phyloP scores from a whole-genome alignment of 2,888 invertebrate genomes.

The Plutella xylostella region DNA sequence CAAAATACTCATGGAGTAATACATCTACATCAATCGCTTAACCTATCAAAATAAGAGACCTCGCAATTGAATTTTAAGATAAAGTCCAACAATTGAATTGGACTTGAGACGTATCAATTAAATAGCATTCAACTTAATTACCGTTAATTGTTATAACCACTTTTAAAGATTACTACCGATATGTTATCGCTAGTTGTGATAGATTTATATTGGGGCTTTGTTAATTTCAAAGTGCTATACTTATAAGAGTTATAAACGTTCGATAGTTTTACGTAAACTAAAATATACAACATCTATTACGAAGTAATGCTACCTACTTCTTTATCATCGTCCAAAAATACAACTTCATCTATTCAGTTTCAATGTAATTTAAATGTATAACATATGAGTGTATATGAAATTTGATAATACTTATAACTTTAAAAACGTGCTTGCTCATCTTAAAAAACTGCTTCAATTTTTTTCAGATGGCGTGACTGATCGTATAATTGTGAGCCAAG shows the following conservation, averaged over 20 bases:
- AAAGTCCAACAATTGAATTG: conserved; percentile 34
- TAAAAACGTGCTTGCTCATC: no score
- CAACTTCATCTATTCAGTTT: no score
- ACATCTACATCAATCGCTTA: no score
- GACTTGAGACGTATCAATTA: conserved; percentile 44
- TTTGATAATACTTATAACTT: no score
- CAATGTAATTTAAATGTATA: no score
- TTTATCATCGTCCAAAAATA: no score
- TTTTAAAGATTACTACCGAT: conserved; percentile 25
- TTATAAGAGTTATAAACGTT: neutral
- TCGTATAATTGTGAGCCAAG: neutral
- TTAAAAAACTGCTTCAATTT: no score
- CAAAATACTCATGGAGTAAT: no score
- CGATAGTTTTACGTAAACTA: neutral
- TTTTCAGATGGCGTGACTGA: neutral
- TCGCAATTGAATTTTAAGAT: conserved; percentile 8
- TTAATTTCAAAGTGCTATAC: neutral
- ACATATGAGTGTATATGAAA: no score
- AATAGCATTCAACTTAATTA: conserved; percentile 51
- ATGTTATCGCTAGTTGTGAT: conserved; percentile 8
- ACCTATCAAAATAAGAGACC: conserved; percentile 1
- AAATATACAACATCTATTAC: no score
- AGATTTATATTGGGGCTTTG: no score
- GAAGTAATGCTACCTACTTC: no score
- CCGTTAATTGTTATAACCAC: conserved; percentile 53